Conservation (phyloP, 30 jellyfish, hydroid and myxozoan genomes). For the Turritopsis dohrnii region DNA sequence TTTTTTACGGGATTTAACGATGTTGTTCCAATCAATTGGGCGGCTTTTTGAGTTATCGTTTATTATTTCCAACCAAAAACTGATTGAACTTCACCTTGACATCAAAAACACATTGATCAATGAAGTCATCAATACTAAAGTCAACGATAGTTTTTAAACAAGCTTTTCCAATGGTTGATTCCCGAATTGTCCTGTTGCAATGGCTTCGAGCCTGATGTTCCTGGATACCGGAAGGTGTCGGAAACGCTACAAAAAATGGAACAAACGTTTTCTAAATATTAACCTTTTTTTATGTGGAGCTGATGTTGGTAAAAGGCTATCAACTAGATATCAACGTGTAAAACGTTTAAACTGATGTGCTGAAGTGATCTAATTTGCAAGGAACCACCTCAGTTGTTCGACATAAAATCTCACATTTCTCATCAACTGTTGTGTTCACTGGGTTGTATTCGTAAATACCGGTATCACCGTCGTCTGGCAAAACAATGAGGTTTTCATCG, state of each 20-base stretch:
- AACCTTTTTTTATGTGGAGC: background rate
- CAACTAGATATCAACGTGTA: too few species aligned
- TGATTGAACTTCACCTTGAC: conserved; percentile 53
- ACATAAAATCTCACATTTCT: background rate
- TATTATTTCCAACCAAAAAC: too few species aligned
- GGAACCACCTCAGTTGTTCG: background rate
- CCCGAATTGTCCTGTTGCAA: conserved; percentile 32
- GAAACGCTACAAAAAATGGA: background rate
- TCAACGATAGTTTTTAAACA: conserved; percentile 42
- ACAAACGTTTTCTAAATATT: background rate
- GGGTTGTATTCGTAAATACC: conserved; percentile 50
- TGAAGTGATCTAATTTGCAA: too few species aligned
- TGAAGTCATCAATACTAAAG: conserved; percentile 32
- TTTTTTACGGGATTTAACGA: too few species aligned
- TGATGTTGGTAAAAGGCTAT: too few species aligned
- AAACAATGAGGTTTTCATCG: conserved; percentile 31
- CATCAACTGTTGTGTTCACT: conserved; percentile 12
- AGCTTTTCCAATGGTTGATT: conserved; percentile 44
- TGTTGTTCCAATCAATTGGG: too few species aligned
- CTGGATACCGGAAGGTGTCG: conserved; percentile 63
- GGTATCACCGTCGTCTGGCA: conserved; percentile 62
- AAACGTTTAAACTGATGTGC: too few species aligned
- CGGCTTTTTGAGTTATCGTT: too few species aligned
- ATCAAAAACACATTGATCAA: conserved; percentile 64
- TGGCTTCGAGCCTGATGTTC: conserved; percentile 9